Base-by-base conservation (phyloP, 1,140 invertebrate species). In the Sinonovacula constricta region DNA sequence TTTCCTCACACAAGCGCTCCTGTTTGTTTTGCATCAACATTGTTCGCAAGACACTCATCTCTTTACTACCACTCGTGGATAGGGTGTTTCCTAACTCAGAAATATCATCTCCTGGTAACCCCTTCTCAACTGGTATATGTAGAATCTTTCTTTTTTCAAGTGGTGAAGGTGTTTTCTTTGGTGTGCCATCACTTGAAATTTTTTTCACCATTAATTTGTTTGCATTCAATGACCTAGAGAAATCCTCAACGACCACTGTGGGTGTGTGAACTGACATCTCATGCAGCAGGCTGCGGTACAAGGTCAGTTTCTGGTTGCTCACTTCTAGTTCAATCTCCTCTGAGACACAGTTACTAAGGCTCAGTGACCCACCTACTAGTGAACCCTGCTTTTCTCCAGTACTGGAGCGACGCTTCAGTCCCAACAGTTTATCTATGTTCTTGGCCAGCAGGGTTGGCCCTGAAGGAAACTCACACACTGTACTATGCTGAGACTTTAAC, bases 371-470 rank as follows among this genome's bases (percentile, higher is more conserved):
- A 26, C 45, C 31, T n/a, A 68, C 5, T n/a, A n/a, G n/a, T 7
- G 45, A 7, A 22, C 60, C 28, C 18, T 53, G 15, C 2, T 45
- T 39, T 3, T 51, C 30, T 62, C 81, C 56, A 53, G 7, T n/a
- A 33, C 56, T 49, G 0, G 76, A 76, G n/a, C 70, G 76, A 24
- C 81, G 85, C 79, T 83, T 85, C 63, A 88, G 63, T 0, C 87
- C 87, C 4, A 88, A 80, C 4, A 87, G 36, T 70, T 81, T 83
- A 53, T 87, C 85, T 53, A 87, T 81, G 39, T 86, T 80, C 34
- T 81, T 81, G 34, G 83, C 81, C 24, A 85, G 54, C 26, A 87
- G 79, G 49, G 79, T 81, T 1, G 86, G 86, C 14, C 83, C 83
- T 53, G 75, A 72, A 22, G 87, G 87, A 67, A 88, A 88, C 51